Conservation (phyloP, 2,113 vertebrate genomes). For the Leptobrachium ailaonicum region DNA sequence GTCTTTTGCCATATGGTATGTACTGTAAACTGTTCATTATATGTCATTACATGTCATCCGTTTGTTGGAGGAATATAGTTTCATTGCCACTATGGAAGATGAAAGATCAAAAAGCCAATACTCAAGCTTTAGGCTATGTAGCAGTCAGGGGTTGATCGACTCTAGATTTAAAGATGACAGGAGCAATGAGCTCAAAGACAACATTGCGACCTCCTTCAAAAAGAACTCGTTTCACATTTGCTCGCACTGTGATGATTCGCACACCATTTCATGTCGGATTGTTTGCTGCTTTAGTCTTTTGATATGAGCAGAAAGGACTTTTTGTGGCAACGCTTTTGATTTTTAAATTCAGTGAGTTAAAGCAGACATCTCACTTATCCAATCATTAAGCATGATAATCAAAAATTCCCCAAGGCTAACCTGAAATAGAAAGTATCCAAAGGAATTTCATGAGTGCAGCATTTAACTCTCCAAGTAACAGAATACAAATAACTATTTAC, state of each 20-base stretch:
- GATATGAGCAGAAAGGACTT: slow-evolving; percentile 1
- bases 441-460: not conserved
- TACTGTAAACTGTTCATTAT: slow-evolving; percentile 47
- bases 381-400: slow-evolving; percentile 21
- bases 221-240: slow-evolving; percentile 16
- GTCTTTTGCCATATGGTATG: slow-evolving; percentile 3
- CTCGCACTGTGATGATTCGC: slow-evolving; percentile 9
- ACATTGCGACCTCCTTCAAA: slow-evolving; percentile 11
- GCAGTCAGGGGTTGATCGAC: slow-evolving; percentile 30
- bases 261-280: slow-evolving; percentile 26
- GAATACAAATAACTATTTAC: slow-evolving; percentile 2
- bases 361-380: slow-evolving; percentile 20
- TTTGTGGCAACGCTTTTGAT: not conserved
- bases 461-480: not conserved
- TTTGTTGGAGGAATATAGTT: not conserved
- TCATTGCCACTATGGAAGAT: slow-evolving; percentile 23
- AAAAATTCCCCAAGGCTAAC: slow-evolving; percentile 45
- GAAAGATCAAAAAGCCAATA: slow-evolving; percentile 20
- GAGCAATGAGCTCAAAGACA: not conserved
- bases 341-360: slow-evolving; percentile 20
- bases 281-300: slow-evolving; percentile 22
- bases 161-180: slow-evolving; percentile 20
- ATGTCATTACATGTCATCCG: slow-evolving; percentile 28
- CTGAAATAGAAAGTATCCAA: slow-evolving; percentile 16
- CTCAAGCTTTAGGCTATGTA: slow-evolving; percentile 11